These are phyloP conservation scores for Alentia gelatinosa DNA, from an alignment of 2,888 invertebrate genomes.

Conservation along the genomic window DNA sequence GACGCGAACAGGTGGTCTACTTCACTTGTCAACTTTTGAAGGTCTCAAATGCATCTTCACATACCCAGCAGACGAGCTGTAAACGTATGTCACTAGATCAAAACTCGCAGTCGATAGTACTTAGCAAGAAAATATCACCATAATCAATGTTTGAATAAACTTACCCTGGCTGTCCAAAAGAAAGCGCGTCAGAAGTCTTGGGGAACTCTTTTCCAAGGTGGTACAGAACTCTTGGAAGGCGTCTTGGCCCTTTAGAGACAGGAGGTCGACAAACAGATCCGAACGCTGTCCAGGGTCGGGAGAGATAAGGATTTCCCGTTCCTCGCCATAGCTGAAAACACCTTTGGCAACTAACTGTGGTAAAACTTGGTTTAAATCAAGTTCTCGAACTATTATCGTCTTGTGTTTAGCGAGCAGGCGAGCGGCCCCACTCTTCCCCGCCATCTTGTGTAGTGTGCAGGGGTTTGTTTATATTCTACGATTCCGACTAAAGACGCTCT, in stretches of 20 bases:
- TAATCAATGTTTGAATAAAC: no score
- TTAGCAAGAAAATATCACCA: no score
- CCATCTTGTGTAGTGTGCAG: not conserved
- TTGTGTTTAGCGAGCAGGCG: slow-evolving; percentile 28
- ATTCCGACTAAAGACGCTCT: not conserved
- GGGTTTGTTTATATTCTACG: not conserved
- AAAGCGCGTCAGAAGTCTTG: slow-evolving; percentile 17
- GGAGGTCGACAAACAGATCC: slow-evolving; percentile 1
- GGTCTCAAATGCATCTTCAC: no score
- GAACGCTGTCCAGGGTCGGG: not conserved
- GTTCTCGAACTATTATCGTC: not conserved
- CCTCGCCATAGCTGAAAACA: slow-evolving; percentile 30
- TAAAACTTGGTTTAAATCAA: slow-evolving; percentile 3
- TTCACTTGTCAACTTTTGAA: no score
- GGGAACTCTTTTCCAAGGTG: not conserved
- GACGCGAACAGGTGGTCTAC: no score
- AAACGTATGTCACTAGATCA: no score
- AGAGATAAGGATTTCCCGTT: slow-evolving; percentile 12
- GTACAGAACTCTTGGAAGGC: slow-evolving; percentile 41
- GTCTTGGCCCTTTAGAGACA: slow-evolving; percentile 43
- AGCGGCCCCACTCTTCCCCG: not conserved
- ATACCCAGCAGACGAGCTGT: no score
- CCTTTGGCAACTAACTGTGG: slow-evolving; percentile 31
- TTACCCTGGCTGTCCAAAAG: slow-evolving; percentile 39
- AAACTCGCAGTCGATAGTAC: no score